phyloP scores from a whole-genome alignment of 1,140 invertebrate species.

The Holcopasites calliopsidis region DNA sequence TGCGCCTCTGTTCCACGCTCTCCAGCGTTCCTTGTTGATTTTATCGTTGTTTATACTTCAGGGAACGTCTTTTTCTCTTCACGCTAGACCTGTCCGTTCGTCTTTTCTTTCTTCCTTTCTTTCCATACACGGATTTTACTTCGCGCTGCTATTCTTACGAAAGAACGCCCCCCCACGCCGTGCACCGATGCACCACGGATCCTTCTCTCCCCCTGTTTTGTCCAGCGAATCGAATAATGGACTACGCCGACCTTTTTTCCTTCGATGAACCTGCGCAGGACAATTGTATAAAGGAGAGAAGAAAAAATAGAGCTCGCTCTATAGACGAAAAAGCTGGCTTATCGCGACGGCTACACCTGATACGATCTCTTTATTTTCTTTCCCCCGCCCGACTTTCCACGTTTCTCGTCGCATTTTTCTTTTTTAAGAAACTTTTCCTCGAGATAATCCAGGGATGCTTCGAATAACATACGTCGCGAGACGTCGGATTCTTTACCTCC shows the following conservation, averaged over 20 bases:
- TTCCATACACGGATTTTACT: conserved; percentile 47
- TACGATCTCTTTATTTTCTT: conserved; percentile 16
- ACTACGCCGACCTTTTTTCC: conserved; percentile 14
- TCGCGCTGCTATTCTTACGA: conserved; percentile 44
- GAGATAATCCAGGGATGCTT: not conserved
- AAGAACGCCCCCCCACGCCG: conserved; percentile 34
- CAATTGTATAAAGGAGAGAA: not conserved
- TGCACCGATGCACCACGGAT: conserved; percentile 4
- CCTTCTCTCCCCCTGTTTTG: conserved; percentile 34
- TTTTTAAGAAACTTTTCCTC: not conserved
- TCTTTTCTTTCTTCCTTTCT: conserved; percentile 7
- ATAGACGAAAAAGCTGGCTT: conserved; percentile 5
- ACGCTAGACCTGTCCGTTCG: conserved; percentile 25
- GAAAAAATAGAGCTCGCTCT: not conserved
- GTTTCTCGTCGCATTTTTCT: not conserved
- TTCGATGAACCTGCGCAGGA: conserved; percentile 1
- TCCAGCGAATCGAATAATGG: conserved; percentile 53
- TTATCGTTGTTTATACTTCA: conserved; percentile 73
- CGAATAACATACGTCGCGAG: not conserved
- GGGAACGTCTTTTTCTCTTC: conserved; percentile 53
- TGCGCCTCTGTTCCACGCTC: conserved; percentile 20
- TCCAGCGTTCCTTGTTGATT: conserved; percentile 63
- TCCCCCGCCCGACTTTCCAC: not conserved
- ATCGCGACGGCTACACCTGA: conserved; percentile 3
- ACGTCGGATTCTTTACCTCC: conserved; percentile 3